Base-by-base conservation (phyloP, 2,888 invertebrate species). In the Stenchaetothrips biformis region DNA sequence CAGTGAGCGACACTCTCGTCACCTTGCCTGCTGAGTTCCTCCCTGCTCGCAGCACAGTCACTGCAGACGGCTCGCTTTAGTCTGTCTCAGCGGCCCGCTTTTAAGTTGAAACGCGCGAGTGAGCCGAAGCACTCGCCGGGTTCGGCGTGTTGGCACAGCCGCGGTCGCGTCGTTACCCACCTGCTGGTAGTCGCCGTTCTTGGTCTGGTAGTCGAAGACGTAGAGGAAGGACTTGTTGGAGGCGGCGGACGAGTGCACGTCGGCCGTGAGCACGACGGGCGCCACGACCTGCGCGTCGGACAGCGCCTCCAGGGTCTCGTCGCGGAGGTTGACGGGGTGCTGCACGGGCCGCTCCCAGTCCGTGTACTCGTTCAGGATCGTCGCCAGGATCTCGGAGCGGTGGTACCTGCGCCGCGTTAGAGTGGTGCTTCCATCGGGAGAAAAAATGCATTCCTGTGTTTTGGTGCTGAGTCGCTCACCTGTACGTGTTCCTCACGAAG, bases 311-410 rank as follows among this genome's bases (percentile, higher is more conserved):
- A 98, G 88, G 0, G 98, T 95, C 86, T 96, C 96, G 85, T 96
- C 96, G 82, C 95, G 90, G 21, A 95, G 94, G 85, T 94, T 95
- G 84, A 95, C 93, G 78, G 96, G 95, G 87, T 95, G 95, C 87
- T 95, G 91, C 49, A 95, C 94, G 84, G 95, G 95, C 86, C 94
- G 90, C 87, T 96, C 96, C 98, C 98, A 99, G 87, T 98, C 97
- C 81, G 98, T 98, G 88, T 99, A 99, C 86, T 98, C 98, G 87
- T 98, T 98, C 83, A 96, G 94, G 81, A 86, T 85, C 47, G 96
- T 95, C 49, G 95, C 94, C 85, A 94, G 92, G 74, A 91, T 90
- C 85, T 91, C 90, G 80, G 89, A 89, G 82, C 90, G 86, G 85
- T 91, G 91, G 84, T 88, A 90, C 82, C 96, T 92, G 86, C 16